Percentiles rank a stretch among this genome's conserved stretches.
phyloP scores from a whole-genome alignment of 2,113 vertebrate genomes.

The Caloenas nicobarica region DNA sequence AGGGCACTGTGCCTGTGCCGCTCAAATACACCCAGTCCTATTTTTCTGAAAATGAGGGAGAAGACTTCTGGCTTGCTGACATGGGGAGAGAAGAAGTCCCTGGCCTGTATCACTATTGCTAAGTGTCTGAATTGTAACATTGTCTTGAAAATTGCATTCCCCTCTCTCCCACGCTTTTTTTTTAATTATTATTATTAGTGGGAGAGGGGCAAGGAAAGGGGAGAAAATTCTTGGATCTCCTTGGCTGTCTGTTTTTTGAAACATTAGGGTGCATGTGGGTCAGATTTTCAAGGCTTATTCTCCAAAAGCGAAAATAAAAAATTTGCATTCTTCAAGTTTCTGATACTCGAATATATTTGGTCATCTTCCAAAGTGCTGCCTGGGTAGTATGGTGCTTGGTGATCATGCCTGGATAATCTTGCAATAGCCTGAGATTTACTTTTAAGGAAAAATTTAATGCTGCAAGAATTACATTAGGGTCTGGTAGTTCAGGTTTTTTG shows the following conservation, averaged over 20 bases:
- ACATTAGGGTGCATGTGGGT: background rate
- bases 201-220: background rate
- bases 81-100: background rate
- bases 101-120: background rate
- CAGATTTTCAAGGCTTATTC: background rate
- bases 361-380: background rate
- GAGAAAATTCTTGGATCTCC: background rate
- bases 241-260: background rate
- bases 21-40: background rate
- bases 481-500: background rate
- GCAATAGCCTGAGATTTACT: background rate
- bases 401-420: background rate
- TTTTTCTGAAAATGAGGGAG: background rate
- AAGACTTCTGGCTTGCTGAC: background rate
- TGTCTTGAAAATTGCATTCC: background rate
- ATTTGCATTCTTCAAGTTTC: background rate
- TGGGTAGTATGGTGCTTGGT: background rate
- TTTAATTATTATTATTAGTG: background rate
- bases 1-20: background rate
- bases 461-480: background rate
- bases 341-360: background rate
- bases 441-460: background rate
- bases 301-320: background rate
- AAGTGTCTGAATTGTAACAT: background rate
- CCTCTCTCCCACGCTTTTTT: accelerated